A percentile compares a stretch with the other conserved stretches of the same genome.
Evolutionary conservation across 2,797 vertebrate species (phyloP).

Genomic region (Cyclura pinguis): DNA sequence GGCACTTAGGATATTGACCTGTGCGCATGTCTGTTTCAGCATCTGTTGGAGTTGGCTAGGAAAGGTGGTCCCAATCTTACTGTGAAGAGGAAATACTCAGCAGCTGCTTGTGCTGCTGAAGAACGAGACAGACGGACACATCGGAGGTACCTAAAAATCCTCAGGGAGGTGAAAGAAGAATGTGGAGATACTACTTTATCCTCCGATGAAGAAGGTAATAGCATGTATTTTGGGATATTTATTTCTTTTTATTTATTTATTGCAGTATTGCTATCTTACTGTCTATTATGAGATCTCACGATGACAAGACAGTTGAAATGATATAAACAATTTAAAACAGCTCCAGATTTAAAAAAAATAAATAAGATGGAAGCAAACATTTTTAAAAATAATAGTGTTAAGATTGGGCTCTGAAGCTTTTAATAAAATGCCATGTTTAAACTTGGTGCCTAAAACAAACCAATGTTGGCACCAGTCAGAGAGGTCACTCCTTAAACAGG

Average conservation of each 20-base stretch:
- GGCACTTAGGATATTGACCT: rapidly evolving
- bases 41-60: slow-evolving; percentile 90
- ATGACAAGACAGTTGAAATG: background rate
- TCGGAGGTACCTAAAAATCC: slow-evolving; percentile 88
- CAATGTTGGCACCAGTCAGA: too few species aligned
- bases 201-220: slow-evolving; percentile 95
- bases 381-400: too few species aligned
- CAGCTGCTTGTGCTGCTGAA: slow-evolving; percentile 80
- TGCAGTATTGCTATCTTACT: too few species aligned
- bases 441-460: too few species aligned
- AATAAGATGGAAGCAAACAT: too few species aligned
- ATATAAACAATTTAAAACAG: background rate
- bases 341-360: background rate
- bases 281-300: background rate
- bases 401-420: too few species aligned
- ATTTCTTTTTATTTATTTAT: too few species aligned
- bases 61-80: slow-evolving; percentile 87
- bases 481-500: too few species aligned
- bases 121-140: slow-evolving; percentile 88
- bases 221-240: background rate
- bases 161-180: slow-evolving; percentile 93
- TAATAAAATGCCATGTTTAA: too few species aligned
- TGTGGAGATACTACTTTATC: slow-evolving; percentile 93
- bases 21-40: slow-evolving; percentile 72
- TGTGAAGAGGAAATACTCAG: slow-evolving; percentile 81